phyloP scores from a whole-genome alignment of 2,797 vertebrate genomes.

The Pseudocheirus occidentalis region DNA sequence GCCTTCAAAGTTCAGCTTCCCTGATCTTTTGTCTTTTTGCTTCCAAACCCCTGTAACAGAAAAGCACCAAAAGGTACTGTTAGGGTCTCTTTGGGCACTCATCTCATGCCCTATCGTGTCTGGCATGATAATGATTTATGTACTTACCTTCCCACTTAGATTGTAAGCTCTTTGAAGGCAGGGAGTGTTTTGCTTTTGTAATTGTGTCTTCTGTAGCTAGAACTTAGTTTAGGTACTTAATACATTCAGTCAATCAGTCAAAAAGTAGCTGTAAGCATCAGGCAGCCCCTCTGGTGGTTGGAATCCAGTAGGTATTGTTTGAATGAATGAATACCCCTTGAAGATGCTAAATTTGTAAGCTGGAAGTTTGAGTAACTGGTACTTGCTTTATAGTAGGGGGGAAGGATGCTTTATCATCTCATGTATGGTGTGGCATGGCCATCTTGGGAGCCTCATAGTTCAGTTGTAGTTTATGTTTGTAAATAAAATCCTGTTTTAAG shows the following conservation, averaged over 20 bases:
- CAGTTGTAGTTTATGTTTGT: not conserved
- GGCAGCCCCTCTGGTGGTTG: not conserved
- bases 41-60: no score
- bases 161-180: no score
- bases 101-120: no score
- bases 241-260: not conserved
- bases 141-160: no score
- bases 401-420: not conserved
- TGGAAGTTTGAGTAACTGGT: not conserved
- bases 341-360: not conserved
- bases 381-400: not conserved
- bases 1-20: no score
- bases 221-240: no score
- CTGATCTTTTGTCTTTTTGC: no score
- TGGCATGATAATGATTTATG: no score
- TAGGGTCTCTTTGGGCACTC: no score
- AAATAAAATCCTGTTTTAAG: not conserved
- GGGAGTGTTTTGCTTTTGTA: no score
- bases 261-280: not conserved
- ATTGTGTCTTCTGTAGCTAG: no score
- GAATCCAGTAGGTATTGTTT: not conserved
- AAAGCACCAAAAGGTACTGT: no score
- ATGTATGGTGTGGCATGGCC: fast-evolving
- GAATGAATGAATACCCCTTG: not conserved
- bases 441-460: not conserved